Evolutionary conservation across 2,888 invertebrate species (phyloP).

Genomic region (Polia nebulosa): DNA sequence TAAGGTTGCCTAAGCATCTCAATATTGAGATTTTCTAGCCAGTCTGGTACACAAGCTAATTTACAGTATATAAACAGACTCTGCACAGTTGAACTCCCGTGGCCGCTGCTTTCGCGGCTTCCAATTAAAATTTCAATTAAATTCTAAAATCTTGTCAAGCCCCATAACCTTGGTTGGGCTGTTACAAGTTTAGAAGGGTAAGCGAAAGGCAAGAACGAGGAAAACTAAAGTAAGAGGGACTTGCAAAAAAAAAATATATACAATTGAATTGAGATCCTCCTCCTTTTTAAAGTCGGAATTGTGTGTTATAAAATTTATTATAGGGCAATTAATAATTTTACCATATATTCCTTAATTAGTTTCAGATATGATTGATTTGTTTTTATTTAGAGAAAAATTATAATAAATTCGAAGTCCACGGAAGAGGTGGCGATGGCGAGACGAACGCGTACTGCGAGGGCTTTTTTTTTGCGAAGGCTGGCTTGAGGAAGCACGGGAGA

Average conservation of each 20-base stretch:
- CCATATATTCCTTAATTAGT: no score
- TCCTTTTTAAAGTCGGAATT: no score
- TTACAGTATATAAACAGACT: constrained; percentile 64
- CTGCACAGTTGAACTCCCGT: constrained; percentile 63
- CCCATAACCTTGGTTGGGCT: constrained; percentile 68
- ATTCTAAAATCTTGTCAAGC: constrained; percentile 78
- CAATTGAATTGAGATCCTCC: no score
- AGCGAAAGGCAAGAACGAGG: constrained; percentile 36
- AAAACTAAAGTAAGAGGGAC: constrained; percentile 1
- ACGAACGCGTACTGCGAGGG: no score
- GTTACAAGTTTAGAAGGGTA: constrained; percentile 49
- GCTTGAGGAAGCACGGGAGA: no score
- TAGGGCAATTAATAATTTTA: not conserved
- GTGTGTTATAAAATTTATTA: no score
- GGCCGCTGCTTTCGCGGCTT: constrained; percentile 71
- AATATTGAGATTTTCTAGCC: constrained; percentile 37
- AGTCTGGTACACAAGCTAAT: constrained; percentile 56
- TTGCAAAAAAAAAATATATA: not conserved
- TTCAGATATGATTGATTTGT: no score
- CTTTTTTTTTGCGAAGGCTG: no score
- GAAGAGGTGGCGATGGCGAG: no score
- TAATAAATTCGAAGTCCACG: no score
- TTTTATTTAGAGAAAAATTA: no score
- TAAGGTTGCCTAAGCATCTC: constrained; percentile 16
- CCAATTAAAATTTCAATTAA: constrained; percentile 84